These are phyloP conservation scores for Catostomus latipinnis DNA, from an alignment of 2,797 vertebrate species.

Conservation along the genomic window DNA sequence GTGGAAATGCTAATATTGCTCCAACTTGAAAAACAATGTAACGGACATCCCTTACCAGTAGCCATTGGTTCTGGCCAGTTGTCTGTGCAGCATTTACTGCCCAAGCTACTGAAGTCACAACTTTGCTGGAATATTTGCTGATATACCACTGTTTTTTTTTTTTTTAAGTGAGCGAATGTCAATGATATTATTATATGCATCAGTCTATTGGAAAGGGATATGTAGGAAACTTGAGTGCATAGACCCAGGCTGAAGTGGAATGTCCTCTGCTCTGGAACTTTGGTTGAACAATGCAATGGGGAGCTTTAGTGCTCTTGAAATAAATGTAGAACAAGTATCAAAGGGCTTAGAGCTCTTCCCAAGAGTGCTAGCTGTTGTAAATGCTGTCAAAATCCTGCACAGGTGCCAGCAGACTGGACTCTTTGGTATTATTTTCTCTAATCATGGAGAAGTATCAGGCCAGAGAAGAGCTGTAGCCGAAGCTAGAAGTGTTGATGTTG, in stretches of 20 bases:
- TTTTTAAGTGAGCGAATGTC: slow-evolving; percentile 45
- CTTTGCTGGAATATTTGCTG: neutral
- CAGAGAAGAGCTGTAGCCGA: neutral
- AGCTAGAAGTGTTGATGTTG: no score
- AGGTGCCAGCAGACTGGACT: neutral
- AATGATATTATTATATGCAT: slow-evolving; percentile 27
- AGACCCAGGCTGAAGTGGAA: slow-evolving; percentile 45
- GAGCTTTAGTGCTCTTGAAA: slow-evolving; percentile 33
- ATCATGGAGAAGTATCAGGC: neutral
- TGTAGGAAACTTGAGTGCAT: slow-evolving; percentile 34
- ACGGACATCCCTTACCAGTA: slow-evolving; percentile 31
- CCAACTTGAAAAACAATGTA: neutral
- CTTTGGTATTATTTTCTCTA: neutral
- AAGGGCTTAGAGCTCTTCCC: slow-evolving; percentile 30
- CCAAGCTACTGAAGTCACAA: neutral
- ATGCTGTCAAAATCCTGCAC: slow-evolving; percentile 4
- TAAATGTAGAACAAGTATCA: slow-evolving; percentile 34
- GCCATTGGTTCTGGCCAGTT: neutral
- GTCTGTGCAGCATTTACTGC: neutral
- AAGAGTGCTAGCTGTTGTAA: slow-evolving; percentile 18
- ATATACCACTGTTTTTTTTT: slow-evolving; percentile 16
- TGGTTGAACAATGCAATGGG: slow-evolving; percentile 29
- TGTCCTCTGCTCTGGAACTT: slow-evolving; percentile 35
- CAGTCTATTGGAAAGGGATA: slow-evolving; percentile 32
- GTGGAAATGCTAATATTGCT: neutral